Percentiles rank a stretch among this genome's conserved stretches.
Conservation (phyloP, 2,888 invertebrate species). For the Crocallis elinguaria region DNA sequence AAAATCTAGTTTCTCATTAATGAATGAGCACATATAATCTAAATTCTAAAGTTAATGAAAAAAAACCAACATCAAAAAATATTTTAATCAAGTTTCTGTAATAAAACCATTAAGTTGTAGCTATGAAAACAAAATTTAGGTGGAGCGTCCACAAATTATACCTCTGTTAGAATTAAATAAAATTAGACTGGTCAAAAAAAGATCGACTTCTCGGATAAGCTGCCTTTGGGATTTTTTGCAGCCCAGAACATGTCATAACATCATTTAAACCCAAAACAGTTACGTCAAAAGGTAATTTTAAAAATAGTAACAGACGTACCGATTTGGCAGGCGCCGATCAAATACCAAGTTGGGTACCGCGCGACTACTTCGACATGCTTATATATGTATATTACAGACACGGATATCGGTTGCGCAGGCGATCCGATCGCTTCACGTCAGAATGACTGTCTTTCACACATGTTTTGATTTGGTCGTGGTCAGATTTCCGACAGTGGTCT, state of each 20-base stretch:
- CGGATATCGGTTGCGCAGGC: no score
- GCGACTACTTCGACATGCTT: no score
- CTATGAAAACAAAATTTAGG: background rate
- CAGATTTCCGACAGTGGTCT: no score
- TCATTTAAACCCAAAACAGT: constrained; percentile 37
- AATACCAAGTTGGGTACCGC: no score
- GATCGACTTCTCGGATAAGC: background rate
- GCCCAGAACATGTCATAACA: constrained; percentile 8
- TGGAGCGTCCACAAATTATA: constrained; percentile 7
- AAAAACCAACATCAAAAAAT: background rate
- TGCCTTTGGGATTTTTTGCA: constrained; percentile 9
- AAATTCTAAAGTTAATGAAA: background rate
- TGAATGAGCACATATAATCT: background rate
- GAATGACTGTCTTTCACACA: no score
- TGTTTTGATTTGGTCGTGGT: no score
- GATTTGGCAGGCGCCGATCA: no score
- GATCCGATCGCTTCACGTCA: no score
- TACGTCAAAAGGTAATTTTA: constrained; percentile 33
- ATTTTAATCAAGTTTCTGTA: background rate
- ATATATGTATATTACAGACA: no score
- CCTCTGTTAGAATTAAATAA: background rate
- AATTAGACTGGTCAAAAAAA: constrained; percentile 1
- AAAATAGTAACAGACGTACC: no score
- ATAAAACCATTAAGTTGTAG: background rate
- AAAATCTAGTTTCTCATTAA: no score